Evolutionary conservation across 2,888 invertebrate species (phyloP).

Genomic region (Kuschelorhynchus macadamiae): DNA sequence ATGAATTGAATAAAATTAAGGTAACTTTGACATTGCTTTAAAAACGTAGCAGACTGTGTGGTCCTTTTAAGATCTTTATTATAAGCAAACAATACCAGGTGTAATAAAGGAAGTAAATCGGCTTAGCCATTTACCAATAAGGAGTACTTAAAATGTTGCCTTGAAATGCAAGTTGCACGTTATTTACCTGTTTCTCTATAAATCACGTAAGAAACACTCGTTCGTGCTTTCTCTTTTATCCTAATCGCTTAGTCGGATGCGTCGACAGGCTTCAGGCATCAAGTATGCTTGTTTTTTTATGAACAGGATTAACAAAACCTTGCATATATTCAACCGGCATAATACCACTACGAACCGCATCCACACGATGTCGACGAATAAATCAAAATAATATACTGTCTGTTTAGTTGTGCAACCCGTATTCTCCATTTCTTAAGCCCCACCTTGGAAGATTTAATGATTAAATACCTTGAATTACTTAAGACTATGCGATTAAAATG

Average conservation of each 20-base stretch:
- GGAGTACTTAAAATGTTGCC: no score
- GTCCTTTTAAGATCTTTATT: no score
- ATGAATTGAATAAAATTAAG: no score
- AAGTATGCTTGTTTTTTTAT: conserved; percentile 3
- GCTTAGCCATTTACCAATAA: no score
- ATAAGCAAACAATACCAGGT: no score
- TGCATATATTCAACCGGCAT: conserved; percentile 28
- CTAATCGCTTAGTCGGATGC: conserved; percentile 21
- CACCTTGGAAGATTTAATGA: conserved; percentile 22
- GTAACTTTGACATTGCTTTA: no score
- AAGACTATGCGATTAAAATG: neutral
- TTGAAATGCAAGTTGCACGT: no score
- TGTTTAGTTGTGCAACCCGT: conserved; percentile 22
- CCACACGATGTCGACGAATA: conserved; percentile 15
- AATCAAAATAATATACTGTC: conserved; percentile 28
- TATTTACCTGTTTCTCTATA: no score
- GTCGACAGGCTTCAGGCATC: conserved; percentile 8
- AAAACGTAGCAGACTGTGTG: no score
- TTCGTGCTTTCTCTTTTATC: conserved; percentile 8
- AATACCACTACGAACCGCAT: conserved; percentile 28
- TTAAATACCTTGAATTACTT: conserved; percentile 23
- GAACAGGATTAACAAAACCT: conserved; percentile 23
- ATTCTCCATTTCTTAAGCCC: conserved; percentile 20
- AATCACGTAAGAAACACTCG: no score
- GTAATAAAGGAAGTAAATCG: no score